Conservation (phyloP, 2,888 invertebrate species). For the Xestia rhomboidea region DNA sequence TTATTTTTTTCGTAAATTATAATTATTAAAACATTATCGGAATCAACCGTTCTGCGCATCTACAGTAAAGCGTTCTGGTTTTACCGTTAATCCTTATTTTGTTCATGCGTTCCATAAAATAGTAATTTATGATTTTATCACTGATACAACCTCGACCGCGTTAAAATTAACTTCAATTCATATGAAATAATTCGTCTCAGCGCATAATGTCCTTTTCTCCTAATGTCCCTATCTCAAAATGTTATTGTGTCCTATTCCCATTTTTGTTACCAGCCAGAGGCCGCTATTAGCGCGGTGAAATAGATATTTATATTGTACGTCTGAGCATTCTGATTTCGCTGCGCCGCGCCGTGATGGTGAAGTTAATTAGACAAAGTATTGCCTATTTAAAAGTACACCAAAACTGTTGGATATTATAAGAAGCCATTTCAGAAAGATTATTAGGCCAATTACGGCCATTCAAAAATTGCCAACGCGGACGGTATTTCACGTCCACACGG, state of each 20-base stretch:
- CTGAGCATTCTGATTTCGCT: too few relatives aligned
- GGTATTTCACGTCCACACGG: slow-evolving; percentile 89
- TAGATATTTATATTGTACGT: not conserved
- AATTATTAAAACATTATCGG: not conserved
- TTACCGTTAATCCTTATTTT: not conserved
- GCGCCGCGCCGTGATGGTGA: too few relatives aligned
- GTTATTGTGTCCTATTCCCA: not conserved
- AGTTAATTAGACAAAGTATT: too few relatives aligned
- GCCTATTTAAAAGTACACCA: too few relatives aligned
- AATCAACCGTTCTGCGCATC: not conserved
- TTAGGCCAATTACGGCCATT: slow-evolving; percentile 80
- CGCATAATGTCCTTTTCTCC: too few relatives aligned
- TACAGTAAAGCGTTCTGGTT: not conserved
- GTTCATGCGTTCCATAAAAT: not conserved
- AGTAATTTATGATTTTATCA: not conserved
- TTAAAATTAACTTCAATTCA: not conserved
- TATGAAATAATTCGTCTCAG: not conserved
- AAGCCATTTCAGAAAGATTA: not conserved
- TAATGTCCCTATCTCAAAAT: too few relatives aligned
- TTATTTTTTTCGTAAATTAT: too few relatives aligned
- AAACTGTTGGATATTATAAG: too few relatives aligned
- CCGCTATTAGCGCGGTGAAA: not conserved
- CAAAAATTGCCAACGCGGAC: slow-evolving; percentile 89
- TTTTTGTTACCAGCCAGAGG: not conserved
- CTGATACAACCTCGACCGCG: not conserved